A percentile compares a stretch with the other conserved stretches of the same genome.
These are phyloP conservation scores for Cydia pomonella DNA, from an alignment of 1,140 invertebrate genomes.

Conservation along the genomic window DNA sequence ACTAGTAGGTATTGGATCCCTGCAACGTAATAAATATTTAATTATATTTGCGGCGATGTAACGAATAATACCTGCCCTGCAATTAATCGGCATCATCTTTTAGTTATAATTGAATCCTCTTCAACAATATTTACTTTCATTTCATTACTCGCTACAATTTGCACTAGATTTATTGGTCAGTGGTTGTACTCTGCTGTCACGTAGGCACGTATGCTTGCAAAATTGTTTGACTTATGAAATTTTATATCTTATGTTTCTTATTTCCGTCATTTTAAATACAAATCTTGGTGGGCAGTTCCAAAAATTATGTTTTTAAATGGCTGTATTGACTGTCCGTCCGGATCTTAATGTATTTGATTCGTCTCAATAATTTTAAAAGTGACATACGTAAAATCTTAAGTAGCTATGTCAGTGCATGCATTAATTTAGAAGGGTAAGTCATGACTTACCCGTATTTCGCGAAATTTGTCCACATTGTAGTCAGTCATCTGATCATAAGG, in stretches of 20 bases:
- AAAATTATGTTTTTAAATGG: too few species aligned
- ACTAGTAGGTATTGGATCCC: constrained; percentile 1
- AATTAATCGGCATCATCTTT: background rate
- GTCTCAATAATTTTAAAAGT: too few species aligned
- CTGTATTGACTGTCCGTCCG: too few species aligned
- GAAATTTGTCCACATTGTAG: constrained; percentile 37
- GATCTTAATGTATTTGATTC: too few species aligned
- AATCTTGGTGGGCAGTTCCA: background rate
- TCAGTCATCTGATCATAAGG: constrained; percentile 21
- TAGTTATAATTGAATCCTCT: background rate
- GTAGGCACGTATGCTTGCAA: background rate
- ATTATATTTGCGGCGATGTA: background rate
- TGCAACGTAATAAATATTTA: constrained; percentile 3
- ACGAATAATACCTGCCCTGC: background rate
- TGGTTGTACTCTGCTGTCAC: background rate
- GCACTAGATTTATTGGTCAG: background rate
- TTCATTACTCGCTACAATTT: background rate
- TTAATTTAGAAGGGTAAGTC: too few species aligned
- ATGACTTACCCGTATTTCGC: constrained; percentile 35
- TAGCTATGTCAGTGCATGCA: background rate
- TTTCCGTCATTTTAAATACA: background rate
- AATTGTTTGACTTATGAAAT: too few species aligned
- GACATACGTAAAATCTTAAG: too few species aligned
- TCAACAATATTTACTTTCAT: background rate
- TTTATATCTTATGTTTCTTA: too few species aligned